Evolutionary conservation across 2,113 vertebrate genomes (phyloP), one percentile per base, ranked within the genome.

Genomic region (Ctenodactylus gundi): DNA sequence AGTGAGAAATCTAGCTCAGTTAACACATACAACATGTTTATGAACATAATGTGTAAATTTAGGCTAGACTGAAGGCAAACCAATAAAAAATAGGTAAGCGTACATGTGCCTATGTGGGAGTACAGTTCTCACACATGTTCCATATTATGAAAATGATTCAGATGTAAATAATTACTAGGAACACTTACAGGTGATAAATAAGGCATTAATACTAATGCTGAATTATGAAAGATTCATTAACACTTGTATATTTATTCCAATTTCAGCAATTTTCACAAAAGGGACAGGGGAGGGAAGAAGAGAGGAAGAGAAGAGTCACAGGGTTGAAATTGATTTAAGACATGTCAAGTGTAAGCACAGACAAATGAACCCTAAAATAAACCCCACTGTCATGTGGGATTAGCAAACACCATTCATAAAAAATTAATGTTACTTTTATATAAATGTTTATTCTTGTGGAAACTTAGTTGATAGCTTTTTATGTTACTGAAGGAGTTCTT

Each of bases 151-250:
- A 90, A 93, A 53, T 31, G 49, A 15, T 49, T 84, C 14, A 80
- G 87, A 53, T 80, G n/a, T 67, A 7, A 53, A 36, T 73, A 70
- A 64, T 57, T 92, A n/a, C 46, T 73, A 39, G 64, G 36, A 95
- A 11, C 21, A 65, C 27, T 67, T 1, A 73, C 60, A 83, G 18
- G 23, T 91, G 21, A 84, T 85, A 83, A 84, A 70, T 93, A 62
- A 90, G 17, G 72, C 0, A 49, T 77, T 92, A 75, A 36, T 75
- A 58, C 53, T 73, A 90, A 89, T 86, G 8, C 8, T 89, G 41
- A 82, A 60, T 93, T 88, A 87, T 41, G 83, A 27, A 92, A 83
- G 55, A 34, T 15, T 68, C 39, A 53, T 77, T 75, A 92, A 78
- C 51, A 60, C 14, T 41, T 64, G 82, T 17, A 39, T 92, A 27